These are phyloP conservation scores for Labeo catla DNA, from an alignment of 2,113 vertebrate genomes.

Conservation along the genomic window DNA sequence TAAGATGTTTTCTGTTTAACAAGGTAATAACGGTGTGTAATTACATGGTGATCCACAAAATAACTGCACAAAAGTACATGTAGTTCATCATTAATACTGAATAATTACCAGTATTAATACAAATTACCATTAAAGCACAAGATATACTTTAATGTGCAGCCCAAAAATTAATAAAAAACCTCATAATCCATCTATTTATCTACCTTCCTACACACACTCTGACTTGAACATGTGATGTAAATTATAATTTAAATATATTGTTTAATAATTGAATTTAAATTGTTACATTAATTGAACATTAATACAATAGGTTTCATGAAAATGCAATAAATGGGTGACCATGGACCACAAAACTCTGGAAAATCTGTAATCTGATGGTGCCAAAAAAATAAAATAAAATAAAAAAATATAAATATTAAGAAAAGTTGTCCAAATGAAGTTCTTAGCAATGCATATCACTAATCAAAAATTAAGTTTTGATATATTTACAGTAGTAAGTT, in stretches of 20 bases:
- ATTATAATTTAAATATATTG: not conserved
- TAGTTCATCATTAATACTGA: not conserved
- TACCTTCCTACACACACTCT: no score
- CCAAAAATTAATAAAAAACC: not conserved
- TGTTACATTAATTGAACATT: not conserved
- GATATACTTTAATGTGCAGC: not conserved
- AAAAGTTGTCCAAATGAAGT: no score
- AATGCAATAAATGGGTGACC: not conserved
- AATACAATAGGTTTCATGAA: not conserved
- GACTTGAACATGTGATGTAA: not conserved
- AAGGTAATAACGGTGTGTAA: not conserved
- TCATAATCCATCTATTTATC: not conserved
- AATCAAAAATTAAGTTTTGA: no score
- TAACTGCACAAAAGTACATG: not conserved
- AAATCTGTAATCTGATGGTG: no score
- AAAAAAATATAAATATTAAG: no score
- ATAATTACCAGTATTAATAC: not conserved
- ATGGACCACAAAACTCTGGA: no score
- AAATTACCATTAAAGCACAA: not conserved
- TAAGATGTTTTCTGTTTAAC: not conserved
- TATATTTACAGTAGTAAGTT: no score
- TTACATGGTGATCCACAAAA: not conserved
- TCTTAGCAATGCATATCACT: no score
- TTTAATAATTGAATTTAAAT: not conserved
- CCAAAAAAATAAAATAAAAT: no score